Base-by-base conservation (phyloP, 2,888 invertebrate species). In the Erebia ligea region DNA sequence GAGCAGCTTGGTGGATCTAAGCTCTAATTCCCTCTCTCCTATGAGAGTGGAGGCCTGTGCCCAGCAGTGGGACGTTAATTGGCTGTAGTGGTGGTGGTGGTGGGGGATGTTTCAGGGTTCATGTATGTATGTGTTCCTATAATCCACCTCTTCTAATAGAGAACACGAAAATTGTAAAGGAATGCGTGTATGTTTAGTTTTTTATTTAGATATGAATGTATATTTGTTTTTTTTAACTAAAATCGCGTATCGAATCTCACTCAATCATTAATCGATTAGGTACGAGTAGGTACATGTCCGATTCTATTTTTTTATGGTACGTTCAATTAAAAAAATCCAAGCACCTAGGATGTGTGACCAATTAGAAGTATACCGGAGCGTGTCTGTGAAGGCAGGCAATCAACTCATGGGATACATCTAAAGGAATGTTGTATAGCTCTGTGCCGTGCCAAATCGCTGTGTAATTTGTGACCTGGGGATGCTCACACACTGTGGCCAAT, bases 401-500 rank as follows among this genome's bases (percentile, higher is more conserved):
- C 69, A 70, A 54, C 42, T 65, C 21, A 66, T 57, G 66, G 66
- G 66, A 66, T 66, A 21, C 66, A 68, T 67, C 42, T 45, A 40
- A 61, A 67, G 48, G 66, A 68, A 68, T 68, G 62, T 65, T 70
- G 21, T 65, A 59, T 74, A 48, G 68, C 67, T 66, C 67, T 72
- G 78, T 78, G 56, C 80, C 82, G 81, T 79, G 82, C 82, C 79
- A 82, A 84, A 84, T 81, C 76, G 77, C 84, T 84, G 81, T 86
- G 83, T 84, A 85, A 88, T 88, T 83, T 79, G 67, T 67, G 67
- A 58, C 58, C 67, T 58, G 67, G 40, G 34, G 5, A 6, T 34
- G 34, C 6, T 34, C 34, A 34, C 34, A 34, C 34, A 34, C 6
- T 34, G 34, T 34, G 34, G 34, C 34, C 34, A 34, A 34, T 34